These are phyloP conservation scores for Eristalinus sepulchralis DNA, from an alignment of 2,888 invertebrate species.

Conservation along the genomic window DNA sequence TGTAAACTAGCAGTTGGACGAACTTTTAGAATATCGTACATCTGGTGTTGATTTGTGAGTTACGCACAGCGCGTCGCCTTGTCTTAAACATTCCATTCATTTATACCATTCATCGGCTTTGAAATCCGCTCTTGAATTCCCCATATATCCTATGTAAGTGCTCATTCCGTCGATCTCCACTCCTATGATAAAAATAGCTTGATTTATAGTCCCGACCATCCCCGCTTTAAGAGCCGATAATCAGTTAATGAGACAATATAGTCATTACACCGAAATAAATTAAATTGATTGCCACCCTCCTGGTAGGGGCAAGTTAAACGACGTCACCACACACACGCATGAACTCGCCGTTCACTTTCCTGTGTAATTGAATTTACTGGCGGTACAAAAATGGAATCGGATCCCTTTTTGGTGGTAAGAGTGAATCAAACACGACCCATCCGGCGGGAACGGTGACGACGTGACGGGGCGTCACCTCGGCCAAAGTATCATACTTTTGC, in stretches of 20 bases:
- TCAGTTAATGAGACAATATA: neutral
- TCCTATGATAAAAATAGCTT: no score
- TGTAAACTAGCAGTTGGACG: no score
- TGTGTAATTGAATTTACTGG: neutral
- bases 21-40: no score
- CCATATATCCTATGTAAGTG: no score
- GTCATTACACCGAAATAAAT: constrained; percentile 2
- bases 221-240: neutral
- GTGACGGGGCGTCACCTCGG: neutral
- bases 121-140: no score
- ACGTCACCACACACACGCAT: neutral
- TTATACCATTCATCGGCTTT: no score
- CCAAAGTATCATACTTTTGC: neutral
- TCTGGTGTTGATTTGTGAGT: no score
- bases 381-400: neutral
- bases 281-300: neutral
- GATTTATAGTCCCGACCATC: neutral
- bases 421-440: neutral
- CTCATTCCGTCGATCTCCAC: no score
- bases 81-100: no score
- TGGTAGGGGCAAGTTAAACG: neutral
- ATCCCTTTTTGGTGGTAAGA: neutral
- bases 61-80: no score
- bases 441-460: no score
- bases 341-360: neutral